Conservation (phyloP, 2,113 vertebrate species). For the Tetrax tetrax region DNA sequence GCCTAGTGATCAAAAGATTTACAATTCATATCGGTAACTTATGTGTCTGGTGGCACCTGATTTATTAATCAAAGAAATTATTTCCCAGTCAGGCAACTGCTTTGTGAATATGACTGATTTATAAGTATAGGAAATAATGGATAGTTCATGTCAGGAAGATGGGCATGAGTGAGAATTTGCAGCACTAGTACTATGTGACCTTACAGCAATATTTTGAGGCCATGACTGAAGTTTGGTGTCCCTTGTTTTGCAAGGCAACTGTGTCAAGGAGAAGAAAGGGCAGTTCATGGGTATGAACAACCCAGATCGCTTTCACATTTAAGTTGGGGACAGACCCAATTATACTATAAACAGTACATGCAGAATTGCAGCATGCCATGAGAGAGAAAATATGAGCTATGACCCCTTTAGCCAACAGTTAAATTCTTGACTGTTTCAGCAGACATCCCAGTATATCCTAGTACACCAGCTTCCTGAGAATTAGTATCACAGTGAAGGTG, state of each 20-base stretch:
- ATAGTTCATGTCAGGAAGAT: slow-evolving; percentile 25
- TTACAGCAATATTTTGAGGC: background rate
- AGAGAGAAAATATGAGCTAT: background rate
- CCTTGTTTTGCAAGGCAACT: background rate
- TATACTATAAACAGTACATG: background rate
- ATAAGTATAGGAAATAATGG: slow-evolving; percentile 54
- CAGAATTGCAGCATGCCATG: background rate
- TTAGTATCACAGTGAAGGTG: background rate
- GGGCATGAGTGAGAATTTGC: background rate
- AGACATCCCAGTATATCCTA: background rate
- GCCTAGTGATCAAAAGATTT: slow-evolving; percentile 50
- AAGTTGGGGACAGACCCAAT: background rate
- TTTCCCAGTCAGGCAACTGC: slow-evolving; percentile 66
- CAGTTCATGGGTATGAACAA: background rate
- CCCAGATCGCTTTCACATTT: background rate
- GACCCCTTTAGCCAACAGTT: background rate
- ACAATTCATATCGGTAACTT: slow-evolving; percentile 52
- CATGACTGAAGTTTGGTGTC: background rate
- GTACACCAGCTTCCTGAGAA: background rate
- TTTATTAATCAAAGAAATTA: slow-evolving; percentile 70
- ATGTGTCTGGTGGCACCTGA: slow-evolving; percentile 59
- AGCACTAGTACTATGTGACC: background rate
- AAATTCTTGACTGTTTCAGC: background rate
- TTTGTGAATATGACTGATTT: slow-evolving; percentile 71
- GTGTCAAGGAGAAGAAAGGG: background rate